These are phyloP conservation scores for Nipponia nippon DNA, from an alignment of 2,113 vertebrate genomes.

Conservation along the genomic window DNA sequence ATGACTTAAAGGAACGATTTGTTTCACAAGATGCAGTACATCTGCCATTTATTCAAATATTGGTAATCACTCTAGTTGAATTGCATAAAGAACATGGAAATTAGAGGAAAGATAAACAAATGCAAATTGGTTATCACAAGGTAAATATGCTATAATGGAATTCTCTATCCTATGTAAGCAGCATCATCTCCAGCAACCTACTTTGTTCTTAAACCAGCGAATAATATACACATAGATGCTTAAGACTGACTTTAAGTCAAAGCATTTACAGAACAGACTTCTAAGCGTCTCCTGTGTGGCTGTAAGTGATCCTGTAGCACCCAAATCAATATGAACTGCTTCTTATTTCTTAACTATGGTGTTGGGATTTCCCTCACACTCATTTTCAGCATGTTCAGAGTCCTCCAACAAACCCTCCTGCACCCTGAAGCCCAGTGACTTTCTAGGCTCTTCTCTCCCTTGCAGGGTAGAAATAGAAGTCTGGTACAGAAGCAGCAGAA, in stretches of 20 bases:
- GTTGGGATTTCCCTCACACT: fast-evolving
- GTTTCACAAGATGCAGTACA: not conserved
- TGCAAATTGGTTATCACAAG: not conserved
- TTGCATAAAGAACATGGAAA: not conserved
- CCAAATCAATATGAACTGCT: not conserved
- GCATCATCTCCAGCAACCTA: not conserved
- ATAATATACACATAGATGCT: not conserved
- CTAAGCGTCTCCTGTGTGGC: not conserved
- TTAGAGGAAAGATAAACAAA: slow-evolving; percentile 34
- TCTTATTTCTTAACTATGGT: not conserved
- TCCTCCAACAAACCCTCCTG: not conserved
- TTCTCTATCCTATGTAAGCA: not conserved
- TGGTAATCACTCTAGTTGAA: not conserved
- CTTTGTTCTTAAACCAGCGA: not conserved
- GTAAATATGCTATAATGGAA: not conserved
- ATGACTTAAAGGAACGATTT: not conserved
- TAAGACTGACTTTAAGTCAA: not conserved
- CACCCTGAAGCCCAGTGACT: not conserved
- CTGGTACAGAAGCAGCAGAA: not conserved
- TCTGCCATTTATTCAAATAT: not conserved
- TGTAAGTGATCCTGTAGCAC: not conserved
- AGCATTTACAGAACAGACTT: not conserved
- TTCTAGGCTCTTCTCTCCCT: not conserved
- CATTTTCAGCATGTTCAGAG: not conserved
- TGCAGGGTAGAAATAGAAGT: not conserved